Evolutionary conservation across 2,113 vertebrate genomes (phyloP).

Genomic region (Thalassoma bifasciatum): DNA sequence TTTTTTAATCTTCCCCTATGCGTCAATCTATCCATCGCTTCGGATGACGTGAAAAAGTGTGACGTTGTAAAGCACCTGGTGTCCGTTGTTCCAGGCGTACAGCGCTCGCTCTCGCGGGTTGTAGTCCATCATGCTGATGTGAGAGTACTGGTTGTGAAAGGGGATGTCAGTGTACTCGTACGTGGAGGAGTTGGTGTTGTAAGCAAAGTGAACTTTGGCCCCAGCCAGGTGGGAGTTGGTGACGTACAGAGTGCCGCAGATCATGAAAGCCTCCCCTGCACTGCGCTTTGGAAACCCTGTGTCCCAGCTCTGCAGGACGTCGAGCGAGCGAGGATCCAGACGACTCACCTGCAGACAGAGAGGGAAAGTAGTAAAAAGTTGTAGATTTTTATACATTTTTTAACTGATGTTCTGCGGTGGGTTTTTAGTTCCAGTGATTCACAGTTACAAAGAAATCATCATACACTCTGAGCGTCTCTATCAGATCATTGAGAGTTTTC

Average conservation of each 20-base stretch:
- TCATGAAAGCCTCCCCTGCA: slow-evolving; percentile 83
- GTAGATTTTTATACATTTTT: too few species aligned
- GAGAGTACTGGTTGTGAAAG: slow-evolving; percentile 84
- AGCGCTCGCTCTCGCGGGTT: slow-evolving; percentile 81
- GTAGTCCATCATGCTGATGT: slow-evolving; percentile 87
- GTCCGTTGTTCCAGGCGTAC: slow-evolving; percentile 84
- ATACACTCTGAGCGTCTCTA: too few species aligned
- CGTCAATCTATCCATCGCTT: slow-evolving; percentile 64
- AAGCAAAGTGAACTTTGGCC: slow-evolving; percentile 82
- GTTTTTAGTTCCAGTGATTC: too few species aligned
- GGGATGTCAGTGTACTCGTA: slow-evolving; percentile 83
- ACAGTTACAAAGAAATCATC: too few species aligned
- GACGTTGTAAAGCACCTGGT: slow-evolving; percentile 82
- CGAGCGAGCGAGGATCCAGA: slow-evolving; percentile 75
- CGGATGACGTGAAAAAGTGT: slow-evolving; percentile 78
- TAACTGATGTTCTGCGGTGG: too few species aligned
- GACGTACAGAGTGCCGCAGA: slow-evolving; percentile 83
- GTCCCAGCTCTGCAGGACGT: slow-evolving; percentile 80
- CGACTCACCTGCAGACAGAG: slow-evolving; percentile 72
- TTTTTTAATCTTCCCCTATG: background rate
- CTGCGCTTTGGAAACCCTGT: slow-evolving; percentile 83
- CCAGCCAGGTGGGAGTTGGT: slow-evolving; percentile 84
- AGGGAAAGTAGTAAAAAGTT: background rate
- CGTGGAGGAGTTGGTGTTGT: slow-evolving; percentile 79
- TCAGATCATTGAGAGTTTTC: too few species aligned